Evolutionary conservation across 2,113 vertebrate species (phyloP), one percentile per base, ranked within the genome.

Genomic region (Paradoxurus hermaphroditus): DNA sequence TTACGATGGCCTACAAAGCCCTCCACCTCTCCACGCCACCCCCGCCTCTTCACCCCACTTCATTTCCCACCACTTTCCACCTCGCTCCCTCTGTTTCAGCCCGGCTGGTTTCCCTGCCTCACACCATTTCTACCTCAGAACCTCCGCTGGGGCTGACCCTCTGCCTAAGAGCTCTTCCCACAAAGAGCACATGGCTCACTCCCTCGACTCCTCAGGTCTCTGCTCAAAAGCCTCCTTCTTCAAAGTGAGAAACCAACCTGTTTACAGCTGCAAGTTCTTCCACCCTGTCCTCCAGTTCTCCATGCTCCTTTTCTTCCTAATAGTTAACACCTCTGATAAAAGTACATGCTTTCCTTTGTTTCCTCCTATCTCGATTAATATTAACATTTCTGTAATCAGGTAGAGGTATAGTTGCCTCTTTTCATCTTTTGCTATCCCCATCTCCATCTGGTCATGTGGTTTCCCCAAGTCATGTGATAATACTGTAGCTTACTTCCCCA

Each of bases 131-230:
- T 44, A 21, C 39, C 41, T 46, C n/a, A 11, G 19, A 86, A n/a
- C 7, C 4, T 36, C 31, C 31, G 59, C 16, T 11, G 0, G 23
- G 3, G 34, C 31, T 85, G 46, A 12, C 79, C 31, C 53, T 29
- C 63, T 44, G 39, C 79, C 34, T 6, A 4, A 41, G 34, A 34
- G 5, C 15, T 88, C 63, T 11, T 44, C 39, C 83, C 7, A 0
- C 0, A 10, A 14, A 51, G 3, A 39, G 51, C 16, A 5, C 3
- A 3, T 10, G 67, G 4, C 23, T 67, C 23, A 5, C 21, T 21
- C 49, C 65, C 39, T 25, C 34, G 19, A 4, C 7, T 27, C 21
- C 51, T 75, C n/a, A 19, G 63, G 46, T 77, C 56, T 87, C 27
- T 34, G 19, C 63, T 62, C 34, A 44, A 46, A 85, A 77, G 41